Percentiles rank a stretch among this genome's conserved stretches.
These are phyloP conservation scores for Bemisia tabaci DNA, from an alignment of 1,140 invertebrate species.

Conservation along the genomic window DNA sequence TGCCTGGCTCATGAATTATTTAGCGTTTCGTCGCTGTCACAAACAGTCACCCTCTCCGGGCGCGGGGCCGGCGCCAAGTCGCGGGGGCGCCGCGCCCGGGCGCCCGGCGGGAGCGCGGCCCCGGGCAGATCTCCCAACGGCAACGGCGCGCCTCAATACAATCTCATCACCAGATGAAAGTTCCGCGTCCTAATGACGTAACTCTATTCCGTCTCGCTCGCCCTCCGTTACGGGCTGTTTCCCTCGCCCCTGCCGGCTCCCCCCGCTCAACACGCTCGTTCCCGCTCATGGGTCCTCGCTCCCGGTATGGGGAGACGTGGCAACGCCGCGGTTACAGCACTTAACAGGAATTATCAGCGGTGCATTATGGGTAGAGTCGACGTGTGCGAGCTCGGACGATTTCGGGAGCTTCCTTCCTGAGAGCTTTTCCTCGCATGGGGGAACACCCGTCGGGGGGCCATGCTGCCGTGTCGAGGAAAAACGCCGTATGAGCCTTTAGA, in stretches of 20 bases:
- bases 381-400: background rate
- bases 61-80: background rate
- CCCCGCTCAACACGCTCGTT: background rate
- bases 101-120: too few species aligned
- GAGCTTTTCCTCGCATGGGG: too few species aligned
- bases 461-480: too few species aligned
- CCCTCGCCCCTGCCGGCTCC: too few species aligned
- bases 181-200: background rate
- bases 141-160: background rate
- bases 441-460: too few species aligned
- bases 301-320: too few species aligned
- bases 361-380: background rate
- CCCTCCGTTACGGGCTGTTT: background rate
- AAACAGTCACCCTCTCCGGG: background rate
- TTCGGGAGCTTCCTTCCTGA: too few species aligned
- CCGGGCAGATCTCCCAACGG: too few species aligned
- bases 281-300: too few species aligned
- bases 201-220: background rate
- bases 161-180: background rate
- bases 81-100: too few species aligned
- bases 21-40: background rate
- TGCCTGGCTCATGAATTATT: background rate
- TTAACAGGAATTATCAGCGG: background rate
- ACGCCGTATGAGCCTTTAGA: too few species aligned
- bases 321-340: too few species aligned